Base-by-base conservation (phyloP, 2,113 vertebrate species). In the Pogona vitticeps region DNA sequence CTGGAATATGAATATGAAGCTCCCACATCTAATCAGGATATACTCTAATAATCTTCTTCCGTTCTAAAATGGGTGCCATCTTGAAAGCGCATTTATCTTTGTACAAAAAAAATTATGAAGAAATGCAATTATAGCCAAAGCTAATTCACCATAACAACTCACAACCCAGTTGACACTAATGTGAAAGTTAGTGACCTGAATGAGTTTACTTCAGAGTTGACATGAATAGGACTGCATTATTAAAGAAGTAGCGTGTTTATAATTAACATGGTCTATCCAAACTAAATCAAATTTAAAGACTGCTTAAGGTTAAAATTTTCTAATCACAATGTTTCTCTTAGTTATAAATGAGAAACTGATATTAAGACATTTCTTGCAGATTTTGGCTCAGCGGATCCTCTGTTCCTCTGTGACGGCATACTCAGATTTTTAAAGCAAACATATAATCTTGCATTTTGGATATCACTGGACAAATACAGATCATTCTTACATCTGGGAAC, bases 21-120 rank as follows among this genome's bases (percentile, higher is more conserved):
- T n/a, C n/a, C n/a, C n/a, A n/a, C n/a, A n/a, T n/a, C n/a, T n/a
- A n/a, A n/a, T n/a, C n/a, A n/a, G n/a, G 98, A 88, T 99, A 97
- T 82, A 98, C 91, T 88, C 92, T 96, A 95, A 96, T 97, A 86
- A 99, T 91, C 80, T 95, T 96, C 71, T 96, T 97, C 98, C 98
- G 98, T 80, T 98, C 95, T 79, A 98, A 91, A 91, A 92, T 91
- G 31, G 96, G 95, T 82, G 98, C 93, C 98, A 98, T 98, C 70
- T 77, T 94, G 91, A 96, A 82, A 63, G 95, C 67, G 75, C 58
- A 67, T 87, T 33, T 81, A 63, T 31, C 46, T 86, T n/a, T 81
- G 42, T 33, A 46, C 10, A 80, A 80, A 18, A 73, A 73, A 71
- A 40, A 56, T n/a, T n/a, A n/a, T n/a, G 76, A 8, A 2, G 13